Percentiles rank a stretch among this genome's conserved stretches.
phyloP scores from a whole-genome alignment of 2,888 invertebrate species.

The Colostygia pectinataria region DNA sequence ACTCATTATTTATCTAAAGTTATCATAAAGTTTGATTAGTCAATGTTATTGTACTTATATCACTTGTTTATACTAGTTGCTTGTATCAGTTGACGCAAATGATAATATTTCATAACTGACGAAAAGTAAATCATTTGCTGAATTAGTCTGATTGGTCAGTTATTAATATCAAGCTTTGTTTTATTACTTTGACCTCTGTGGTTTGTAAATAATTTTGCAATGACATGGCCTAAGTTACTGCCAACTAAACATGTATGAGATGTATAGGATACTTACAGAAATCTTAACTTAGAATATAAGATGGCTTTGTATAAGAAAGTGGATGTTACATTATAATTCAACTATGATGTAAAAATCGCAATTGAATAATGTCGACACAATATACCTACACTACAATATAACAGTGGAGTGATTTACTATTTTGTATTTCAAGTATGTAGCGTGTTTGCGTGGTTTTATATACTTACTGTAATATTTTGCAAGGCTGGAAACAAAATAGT shows the following conservation, averaged over 20 bases:
- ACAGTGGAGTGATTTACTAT: constrained; percentile 39
- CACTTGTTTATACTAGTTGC: constrained; percentile 30
- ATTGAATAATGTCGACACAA: not conserved
- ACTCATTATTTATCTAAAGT: constrained; percentile 55
- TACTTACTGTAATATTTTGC: constrained; percentile 43
- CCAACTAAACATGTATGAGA: constrained; percentile 1
- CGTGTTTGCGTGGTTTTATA: constrained; percentile 48
- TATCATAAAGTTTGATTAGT: constrained; percentile 50
- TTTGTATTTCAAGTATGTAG: constrained; percentile 45
- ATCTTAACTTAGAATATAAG: not conserved
- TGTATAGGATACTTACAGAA: constrained; percentile 16
- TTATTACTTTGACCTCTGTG: constrained; percentile 39
- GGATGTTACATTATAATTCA: constrained; percentile 9
- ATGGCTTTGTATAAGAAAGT: constrained; percentile 7
- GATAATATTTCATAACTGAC: constrained; percentile 44
- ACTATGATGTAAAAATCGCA: constrained; percentile 1
- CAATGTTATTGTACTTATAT: constrained; percentile 45
- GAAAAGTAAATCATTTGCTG: constrained; percentile 40
- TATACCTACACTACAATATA: constrained; percentile 22
- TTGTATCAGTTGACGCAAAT: constrained; percentile 51
- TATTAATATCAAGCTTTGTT: constrained; percentile 33
- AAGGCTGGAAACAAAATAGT: constrained; percentile 56
- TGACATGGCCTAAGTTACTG: constrained; percentile 49
- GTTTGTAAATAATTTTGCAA: constrained; percentile 40
- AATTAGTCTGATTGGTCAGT: constrained; percentile 29